These are phyloP conservation scores for Oreotragus oreotragus DNA, from an alignment of 2,113 vertebrate species.

Conservation along the genomic window DNA sequence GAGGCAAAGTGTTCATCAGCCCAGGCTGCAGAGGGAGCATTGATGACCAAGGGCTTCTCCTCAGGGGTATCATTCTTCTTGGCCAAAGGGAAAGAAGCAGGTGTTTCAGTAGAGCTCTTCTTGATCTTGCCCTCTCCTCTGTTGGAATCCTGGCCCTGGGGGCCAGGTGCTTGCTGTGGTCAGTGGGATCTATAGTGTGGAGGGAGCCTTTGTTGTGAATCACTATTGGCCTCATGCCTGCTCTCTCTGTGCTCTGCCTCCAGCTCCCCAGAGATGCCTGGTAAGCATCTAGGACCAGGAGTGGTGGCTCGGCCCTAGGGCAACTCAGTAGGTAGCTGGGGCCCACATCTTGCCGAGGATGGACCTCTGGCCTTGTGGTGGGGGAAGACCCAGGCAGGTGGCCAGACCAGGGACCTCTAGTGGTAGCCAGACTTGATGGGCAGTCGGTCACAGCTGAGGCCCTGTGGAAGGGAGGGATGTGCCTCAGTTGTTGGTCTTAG, in stretches of 20 bases:
- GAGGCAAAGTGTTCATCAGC: not conserved
- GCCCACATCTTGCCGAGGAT: rapidly evolving
- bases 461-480: not conserved
- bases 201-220: rapidly evolving
- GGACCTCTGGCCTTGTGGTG: rapidly evolving
- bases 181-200: rapidly evolving
- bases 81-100: not conserved
- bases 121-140: not conserved
- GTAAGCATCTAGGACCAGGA: not conserved
- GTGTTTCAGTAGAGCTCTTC: not conserved
- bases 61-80: not conserved
- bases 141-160: not conserved
- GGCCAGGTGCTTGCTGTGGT: rapidly evolving
- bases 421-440: not conserved
- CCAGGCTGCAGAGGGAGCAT: not conserved
- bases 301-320: not conserved
- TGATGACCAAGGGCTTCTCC: rapidly evolving
- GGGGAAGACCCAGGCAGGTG: too few relatives aligned
- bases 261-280: not conserved
- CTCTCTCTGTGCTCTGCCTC: not conserved
- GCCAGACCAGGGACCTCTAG: not conserved
- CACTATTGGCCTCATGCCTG: rapidly evolving
- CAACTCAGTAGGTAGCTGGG: not conserved
- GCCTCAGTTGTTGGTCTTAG: not conserved
- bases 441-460: rapidly evolving